phyloP scores from a whole-genome alignment of 2,797 vertebrate species.

The Ibycter americanus region DNA sequence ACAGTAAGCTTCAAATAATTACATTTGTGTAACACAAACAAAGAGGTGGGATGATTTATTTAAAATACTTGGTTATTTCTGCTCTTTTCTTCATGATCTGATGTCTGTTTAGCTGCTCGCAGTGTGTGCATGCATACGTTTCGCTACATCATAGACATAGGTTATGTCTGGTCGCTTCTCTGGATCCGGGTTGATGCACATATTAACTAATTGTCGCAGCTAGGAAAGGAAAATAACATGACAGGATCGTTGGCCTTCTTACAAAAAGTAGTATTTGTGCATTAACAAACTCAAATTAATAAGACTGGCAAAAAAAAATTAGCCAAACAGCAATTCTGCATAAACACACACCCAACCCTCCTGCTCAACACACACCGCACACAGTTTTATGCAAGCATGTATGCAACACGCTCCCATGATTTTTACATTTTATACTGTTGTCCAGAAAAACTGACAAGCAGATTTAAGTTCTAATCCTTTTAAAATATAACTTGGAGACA shows the following conservation, averaged over 20 bases:
- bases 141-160: conserved; percentile 94
- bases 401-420: fast-evolving
- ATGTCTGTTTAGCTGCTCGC: conserved; percentile 79
- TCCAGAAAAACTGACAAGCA: neutral
- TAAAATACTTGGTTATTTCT: conserved; percentile 43
- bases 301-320: neutral
- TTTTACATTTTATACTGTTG: neutral
- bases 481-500: neutral
- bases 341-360: neutral
- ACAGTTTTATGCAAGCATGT: fast-evolving
- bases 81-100: neutral
- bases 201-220: conserved; percentile 95
- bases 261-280: neutral
- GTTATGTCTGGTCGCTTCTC: conserved; percentile 96
- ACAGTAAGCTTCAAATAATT: conserved; percentile 51
- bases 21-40: conserved; percentile 3
- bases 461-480: neutral
- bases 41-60: conserved; percentile 27
- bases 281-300: neutral
- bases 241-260: neutral
- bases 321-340: neutral
- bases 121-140: conserved; percentile 88
- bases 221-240: conserved; percentile 57
- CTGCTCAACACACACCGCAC: neutral
- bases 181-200: conserved; percentile 97